Percentiles rank a stretch among this genome's conserved stretches.
Evolutionary conservation across 2,113 vertebrate genomes (phyloP).

Genomic region (Typhlomys cinereus): DNA sequence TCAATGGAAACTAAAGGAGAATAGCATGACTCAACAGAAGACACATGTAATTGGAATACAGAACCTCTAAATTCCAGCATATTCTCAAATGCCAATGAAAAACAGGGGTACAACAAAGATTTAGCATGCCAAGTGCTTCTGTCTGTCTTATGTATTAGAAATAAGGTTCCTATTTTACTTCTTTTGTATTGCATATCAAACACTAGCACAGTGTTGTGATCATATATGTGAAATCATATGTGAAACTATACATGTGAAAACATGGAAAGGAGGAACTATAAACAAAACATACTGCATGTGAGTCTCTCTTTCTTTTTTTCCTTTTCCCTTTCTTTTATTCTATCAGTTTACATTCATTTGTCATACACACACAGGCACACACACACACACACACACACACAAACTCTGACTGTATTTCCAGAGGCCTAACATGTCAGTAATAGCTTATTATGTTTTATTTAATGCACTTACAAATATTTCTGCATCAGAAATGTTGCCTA

Average conservation of each 20-base stretch:
- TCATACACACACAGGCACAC: too few species aligned
- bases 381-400: neutral
- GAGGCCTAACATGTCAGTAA: constrained; percentile 3
- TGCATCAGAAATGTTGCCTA: neutral
- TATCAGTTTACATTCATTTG: too few species aligned
- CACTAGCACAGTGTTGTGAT: neutral
- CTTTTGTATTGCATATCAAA: neutral
- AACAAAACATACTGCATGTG: neutral
- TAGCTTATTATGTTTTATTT: neutral
- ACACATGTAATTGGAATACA: neutral
- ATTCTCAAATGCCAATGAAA: neutral
- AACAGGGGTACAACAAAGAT: neutral
- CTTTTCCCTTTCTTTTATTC: neutral
- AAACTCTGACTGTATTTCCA: neutral
- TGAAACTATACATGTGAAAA: too few species aligned
- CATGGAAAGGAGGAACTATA: neutral
- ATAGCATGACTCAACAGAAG: neutral
- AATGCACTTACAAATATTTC: constrained; percentile 7
- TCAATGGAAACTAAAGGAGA: constrained; percentile 10
- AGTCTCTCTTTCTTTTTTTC: neutral
- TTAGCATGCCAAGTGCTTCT: neutral
- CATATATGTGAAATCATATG: neutral
- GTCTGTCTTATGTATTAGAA: neutral
- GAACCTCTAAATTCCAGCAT: neutral
- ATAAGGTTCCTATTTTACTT: neutral